Evolutionary conservation across 2,888 invertebrate genomes (phyloP).

Genomic region (Apoda limacodes): DNA sequence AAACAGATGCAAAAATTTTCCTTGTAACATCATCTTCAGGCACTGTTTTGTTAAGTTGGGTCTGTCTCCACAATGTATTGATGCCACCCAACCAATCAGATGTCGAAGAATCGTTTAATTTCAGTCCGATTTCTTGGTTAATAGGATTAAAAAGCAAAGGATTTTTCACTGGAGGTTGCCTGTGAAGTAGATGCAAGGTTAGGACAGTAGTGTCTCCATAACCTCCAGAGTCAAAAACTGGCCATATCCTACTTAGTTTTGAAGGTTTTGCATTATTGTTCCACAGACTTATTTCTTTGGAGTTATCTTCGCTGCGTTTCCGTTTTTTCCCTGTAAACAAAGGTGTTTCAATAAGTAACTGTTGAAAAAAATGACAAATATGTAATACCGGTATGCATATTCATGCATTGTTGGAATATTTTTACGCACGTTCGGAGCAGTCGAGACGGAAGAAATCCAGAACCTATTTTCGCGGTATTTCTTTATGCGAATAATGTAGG

Average conservation of each 20-base stretch:
- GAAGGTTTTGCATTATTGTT: slow-evolving; percentile 41
- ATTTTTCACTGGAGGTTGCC: slow-evolving; percentile 31
- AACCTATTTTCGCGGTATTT: too few species aligned
- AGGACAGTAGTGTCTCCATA: slow-evolving; percentile 38
- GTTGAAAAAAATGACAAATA: background rate
- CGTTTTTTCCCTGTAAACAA: slow-evolving; percentile 51
- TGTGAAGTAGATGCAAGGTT: slow-evolving; percentile 36
- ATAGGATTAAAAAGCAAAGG: slow-evolving; percentile 34
- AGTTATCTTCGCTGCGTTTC: slow-evolving; percentile 39
- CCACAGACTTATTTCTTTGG: slow-evolving; percentile 41
- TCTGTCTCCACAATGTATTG: slow-evolving; percentile 45
- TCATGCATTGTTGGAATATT: too few species aligned
- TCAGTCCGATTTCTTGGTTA: slow-evolving; percentile 9
- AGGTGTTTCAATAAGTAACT: slow-evolving; percentile 2
- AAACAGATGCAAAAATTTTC: slow-evolving; percentile 51
- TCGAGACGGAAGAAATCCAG: too few species aligned
- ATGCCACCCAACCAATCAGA: slow-evolving; percentile 45
- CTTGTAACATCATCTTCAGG: slow-evolving; percentile 45
- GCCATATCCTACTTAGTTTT: slow-evolving; percentile 58
- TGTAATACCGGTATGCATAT: background rate
- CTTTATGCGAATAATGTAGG: too few species aligned
- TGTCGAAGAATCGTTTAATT: slow-evolving; percentile 20
- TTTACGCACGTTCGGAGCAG: too few species aligned
- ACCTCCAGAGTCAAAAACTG: slow-evolving; percentile 64
- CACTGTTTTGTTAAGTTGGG: slow-evolving; percentile 34